Evolutionary conservation across 2,888 invertebrate species (phyloP).

Genomic region (Aleiodes alternator): DNA sequence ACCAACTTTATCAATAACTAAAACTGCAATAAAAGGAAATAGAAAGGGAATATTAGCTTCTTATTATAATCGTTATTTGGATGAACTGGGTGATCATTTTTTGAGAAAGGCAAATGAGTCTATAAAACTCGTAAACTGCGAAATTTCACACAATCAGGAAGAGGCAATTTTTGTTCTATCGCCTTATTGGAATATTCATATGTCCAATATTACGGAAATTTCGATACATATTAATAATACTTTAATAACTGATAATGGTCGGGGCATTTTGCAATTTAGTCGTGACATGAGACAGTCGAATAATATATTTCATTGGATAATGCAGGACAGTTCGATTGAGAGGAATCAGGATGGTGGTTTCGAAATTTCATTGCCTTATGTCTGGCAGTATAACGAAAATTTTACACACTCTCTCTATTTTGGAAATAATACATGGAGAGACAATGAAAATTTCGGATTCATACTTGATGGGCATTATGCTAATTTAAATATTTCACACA

Average conservation of each 20-base stretch:
- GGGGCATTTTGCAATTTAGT: slow-evolving; percentile 92
- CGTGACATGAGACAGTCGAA: slow-evolving; percentile 96
- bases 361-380: slow-evolving; percentile 92
- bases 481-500: slow-evolving; percentile 89
- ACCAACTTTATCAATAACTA: slow-evolving; percentile 84
- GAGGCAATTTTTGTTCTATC: slow-evolving; percentile 90
- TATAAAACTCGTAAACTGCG: slow-evolving; percentile 86
- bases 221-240: slow-evolving; percentile 92
- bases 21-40: slow-evolving; percentile 88
- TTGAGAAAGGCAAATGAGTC: slow-evolving; percentile 92
- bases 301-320: slow-evolving; percentile 96
- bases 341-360: slow-evolving; percentile 92
- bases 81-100: slow-evolving; percentile 90
- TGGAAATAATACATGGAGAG: slow-evolving; percentile 90
- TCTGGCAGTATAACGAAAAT: slow-evolving; percentile 96
- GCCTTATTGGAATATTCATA: slow-evolving; percentile 90
- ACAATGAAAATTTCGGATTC: slow-evolving; percentile 90
- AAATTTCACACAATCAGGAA: slow-evolving; percentile 86
- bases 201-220: slow-evolving; percentile 92
- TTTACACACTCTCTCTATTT: slow-evolving; percentile 93
- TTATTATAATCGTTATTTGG: slow-evolving; percentile 92
- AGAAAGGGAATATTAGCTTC: slow-evolving; percentile 87
- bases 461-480: slow-evolving; percentile 96
- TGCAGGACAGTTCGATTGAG: slow-evolving; percentile 91
- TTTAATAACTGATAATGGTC: slow-evolving; percentile 90